phyloP scores from a whole-genome alignment of 1,140 invertebrate genomes.

The Heterodera schachtii region DNA sequence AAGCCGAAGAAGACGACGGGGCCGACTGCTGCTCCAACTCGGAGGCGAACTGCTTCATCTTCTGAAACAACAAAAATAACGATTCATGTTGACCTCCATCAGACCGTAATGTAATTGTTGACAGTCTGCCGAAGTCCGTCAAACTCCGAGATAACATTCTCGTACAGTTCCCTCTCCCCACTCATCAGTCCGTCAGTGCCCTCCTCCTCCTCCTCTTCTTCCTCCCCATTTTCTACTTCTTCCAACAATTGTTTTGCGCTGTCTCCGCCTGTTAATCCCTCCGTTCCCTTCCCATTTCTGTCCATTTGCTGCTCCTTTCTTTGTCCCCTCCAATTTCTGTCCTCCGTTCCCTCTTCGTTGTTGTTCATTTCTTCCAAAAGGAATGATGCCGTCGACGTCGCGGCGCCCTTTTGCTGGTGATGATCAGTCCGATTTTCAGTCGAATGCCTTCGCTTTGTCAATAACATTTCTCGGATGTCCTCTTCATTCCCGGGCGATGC shows the following conservation, averaged over 20 bases:
- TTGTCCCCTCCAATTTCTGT: background rate
- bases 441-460: background rate
- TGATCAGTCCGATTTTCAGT: background rate
- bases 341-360: background rate
- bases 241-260: background rate
- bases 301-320: background rate
- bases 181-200: constrained; percentile 30
- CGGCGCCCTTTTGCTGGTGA: background rate
- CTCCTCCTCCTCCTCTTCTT: constrained; percentile 53
- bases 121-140: constrained; percentile 47
- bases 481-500: constrained; percentile 9
- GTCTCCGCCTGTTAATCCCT: background rate
- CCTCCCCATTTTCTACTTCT: background rate
- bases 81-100: background rate
- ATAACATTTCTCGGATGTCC: background rate
- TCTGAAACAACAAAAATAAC: background rate
- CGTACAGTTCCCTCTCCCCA: constrained; percentile 44
- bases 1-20: constrained; percentile 10
- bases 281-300: background rate
- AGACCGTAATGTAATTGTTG: constrained; percentile 43
- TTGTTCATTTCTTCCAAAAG: background rate
- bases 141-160: constrained; percentile 49
- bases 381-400: background rate
- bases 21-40: constrained; percentile 42
- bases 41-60: constrained; percentile 51